Evolutionary conservation across 2,797 vertebrate genomes (phyloP).

Genomic region (Clarias platycephalus): DNA sequence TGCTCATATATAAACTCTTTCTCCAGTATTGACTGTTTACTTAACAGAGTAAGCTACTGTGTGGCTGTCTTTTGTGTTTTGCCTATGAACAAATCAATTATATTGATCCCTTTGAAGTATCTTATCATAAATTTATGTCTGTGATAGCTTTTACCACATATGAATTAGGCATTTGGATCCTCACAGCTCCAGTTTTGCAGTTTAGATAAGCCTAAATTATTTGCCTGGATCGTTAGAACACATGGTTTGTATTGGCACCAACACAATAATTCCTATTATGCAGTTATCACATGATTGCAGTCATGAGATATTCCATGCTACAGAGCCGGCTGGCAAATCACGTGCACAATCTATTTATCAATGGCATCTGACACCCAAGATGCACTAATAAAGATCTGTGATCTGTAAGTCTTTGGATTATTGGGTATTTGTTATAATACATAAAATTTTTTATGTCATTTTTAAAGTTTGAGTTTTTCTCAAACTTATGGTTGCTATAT

Average conservation of each 20-base stretch:
- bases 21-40: not conserved
- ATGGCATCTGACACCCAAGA: not conserved
- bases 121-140: not conserved
- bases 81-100: not conserved
- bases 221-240: conserved; percentile 10
- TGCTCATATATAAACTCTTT: not conserved
- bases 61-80: not conserved
- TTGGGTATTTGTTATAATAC: not conserved
- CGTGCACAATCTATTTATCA: conserved; percentile 44
- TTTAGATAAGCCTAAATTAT: not conserved
- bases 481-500: not conserved
- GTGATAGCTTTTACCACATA: not conserved
- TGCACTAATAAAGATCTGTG: not conserved
- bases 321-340: conserved; percentile 54
- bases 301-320: conserved; percentile 62
- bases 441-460: not conserved
- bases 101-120: conserved; percentile 7
- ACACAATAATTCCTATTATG: conserved; percentile 45
- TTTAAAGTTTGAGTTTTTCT: not conserved
- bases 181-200: not conserved
- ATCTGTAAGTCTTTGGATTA: not conserved
- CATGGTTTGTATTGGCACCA: conserved; percentile 27
- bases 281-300: conserved; percentile 63
- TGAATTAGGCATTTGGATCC: not conserved
- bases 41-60: not conserved